Evolutionary conservation across 2,113 vertebrate genomes (phyloP), one percentile per base, ranked within the genome.

Genomic region (Poeciliopsis retropinna): DNA sequence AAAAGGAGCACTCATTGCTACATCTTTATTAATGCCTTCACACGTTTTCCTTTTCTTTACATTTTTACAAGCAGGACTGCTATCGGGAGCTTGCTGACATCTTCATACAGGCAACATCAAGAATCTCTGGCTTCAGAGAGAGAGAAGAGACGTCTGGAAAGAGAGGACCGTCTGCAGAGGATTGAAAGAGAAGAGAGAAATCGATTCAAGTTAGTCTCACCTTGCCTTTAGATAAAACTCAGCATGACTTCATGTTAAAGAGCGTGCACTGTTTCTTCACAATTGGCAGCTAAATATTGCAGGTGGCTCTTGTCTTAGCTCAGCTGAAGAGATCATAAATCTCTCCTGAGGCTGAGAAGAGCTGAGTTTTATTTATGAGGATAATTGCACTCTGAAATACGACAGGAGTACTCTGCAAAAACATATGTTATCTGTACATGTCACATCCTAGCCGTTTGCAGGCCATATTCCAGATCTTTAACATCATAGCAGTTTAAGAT

Each of bases 121-220:
- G 98, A 99, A 83, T 96, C 97, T 11, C 89, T 99, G 93, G 94
- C 97, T 65, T 95, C 95, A 22, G 98, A 99, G 88, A 94, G 98
- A 88, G 98, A 98, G 82, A 94, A 94, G 67, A 93, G 97, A 44
- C 95, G 97, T 9, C 91, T 94, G 79, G 97, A 99, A 89, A 95
- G 97, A 91, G 98, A 99, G 70, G 97, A 98, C 75, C 95, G 97
- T n/a, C 88, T 99, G 89, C 97, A 97, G 91, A 94, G 95, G 78
- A 98, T 99, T 80, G 97, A 98, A 84, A 94, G 96, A 47, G 97
- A 99, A 85, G 98, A 99, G 90, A 97, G 98, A 82, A 97, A 95
- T 91, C 96, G 96, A 84, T 98, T 97, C 92, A 98, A 95, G 98
- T 99, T 93, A 92, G 96, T 85, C 76, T 81, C 72, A 67, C 30